Evolutionary conservation across 2,113 vertebrate genomes (phyloP), one percentile per base, ranked within the genome.

Genomic region (Rousettus leschenaultii): DNA sequence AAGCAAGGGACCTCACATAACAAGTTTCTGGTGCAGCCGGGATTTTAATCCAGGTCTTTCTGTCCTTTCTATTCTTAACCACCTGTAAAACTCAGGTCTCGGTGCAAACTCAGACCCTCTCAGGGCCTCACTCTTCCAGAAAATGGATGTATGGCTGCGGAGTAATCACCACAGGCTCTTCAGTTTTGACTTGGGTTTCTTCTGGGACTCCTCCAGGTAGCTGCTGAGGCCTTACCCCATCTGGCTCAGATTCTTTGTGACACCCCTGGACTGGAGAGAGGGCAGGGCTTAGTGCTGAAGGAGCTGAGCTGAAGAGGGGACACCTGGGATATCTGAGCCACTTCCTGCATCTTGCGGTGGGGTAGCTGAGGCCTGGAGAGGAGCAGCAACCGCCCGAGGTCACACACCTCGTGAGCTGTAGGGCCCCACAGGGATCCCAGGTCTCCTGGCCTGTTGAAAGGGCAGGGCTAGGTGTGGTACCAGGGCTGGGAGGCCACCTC

Each of bases 381-480:
- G 43, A 96, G 75, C 55, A 89, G 85, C 59, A 78, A 22, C 66
- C 21, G 0, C 89, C 93, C 89, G 89, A 93, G 93, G 74, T 94
- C 96, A 90, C 78, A 80, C 35, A 33, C 94, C 74, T 79, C 55
- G 19, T 28, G 38, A 75, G 45, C 77, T 30, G 33, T 26, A 28
- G 70, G 40, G 91, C 86, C 89, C 66, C 35, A 15, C 33, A 51
- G 75, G 89, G 94, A 96, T 89, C 85, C 89, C 55, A 92, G 82
- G 92, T 92, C 96, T 97, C 88, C 38, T 26, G n/a, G 97, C 45
- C 87, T 80, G 33, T 73, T 85, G 92, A 86, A 73, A 96, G 91
- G 92, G 95, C 1, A 51, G 59, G 94, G 91, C 88, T 86, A 66
- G 75, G 91, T 82, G 53, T 94, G 96, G 94, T 40, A 12, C 51